These are phyloP conservation scores for Thera obeliscata DNA, from an alignment of 2,888 invertebrate species.

Conservation along the genomic window DNA sequence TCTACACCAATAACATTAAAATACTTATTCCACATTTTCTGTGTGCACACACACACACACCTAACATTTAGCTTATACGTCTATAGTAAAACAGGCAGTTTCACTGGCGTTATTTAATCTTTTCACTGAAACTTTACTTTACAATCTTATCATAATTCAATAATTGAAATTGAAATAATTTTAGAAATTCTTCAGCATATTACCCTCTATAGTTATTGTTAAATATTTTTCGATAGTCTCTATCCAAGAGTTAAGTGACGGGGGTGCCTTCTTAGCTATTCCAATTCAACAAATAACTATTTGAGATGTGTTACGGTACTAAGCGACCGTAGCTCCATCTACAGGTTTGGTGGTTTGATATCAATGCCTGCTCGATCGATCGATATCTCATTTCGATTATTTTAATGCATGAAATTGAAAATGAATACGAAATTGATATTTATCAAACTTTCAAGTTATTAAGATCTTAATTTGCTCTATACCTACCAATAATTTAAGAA, in stretches of 20 bases:
- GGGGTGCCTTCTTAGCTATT: too few species aligned
- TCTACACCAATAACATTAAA: neutral
- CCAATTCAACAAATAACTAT: too few species aligned
- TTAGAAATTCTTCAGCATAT: neutral
- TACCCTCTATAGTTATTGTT: too few species aligned
- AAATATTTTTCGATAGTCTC: too few species aligned
- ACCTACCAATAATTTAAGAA: conserved; percentile 1
- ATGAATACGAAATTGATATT: neutral
- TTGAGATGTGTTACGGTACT: too few species aligned
- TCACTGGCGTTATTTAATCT: conserved; percentile 73
- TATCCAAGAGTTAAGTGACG: too few species aligned
- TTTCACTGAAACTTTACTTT: conserved; percentile 63
- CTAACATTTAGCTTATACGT: conserved; percentile 40
- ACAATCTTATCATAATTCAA: neutral
- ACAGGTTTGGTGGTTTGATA: too few species aligned
- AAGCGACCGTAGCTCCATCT: too few species aligned
- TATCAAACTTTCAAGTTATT: neutral
- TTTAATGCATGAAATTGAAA: neutral
- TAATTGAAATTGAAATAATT: too few species aligned
- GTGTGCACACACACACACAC: too few species aligned
- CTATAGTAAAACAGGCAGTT: conserved; percentile 54
- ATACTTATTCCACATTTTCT: neutral
- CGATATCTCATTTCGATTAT: too few species aligned
- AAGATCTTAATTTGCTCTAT: conserved; percentile 4
- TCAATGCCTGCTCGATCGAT: too few species aligned